Evolutionary conservation across 2,113 vertebrate genomes (phyloP), one percentile per base, ranked within the genome.

Genomic region (Sylvietta virens): DNA sequence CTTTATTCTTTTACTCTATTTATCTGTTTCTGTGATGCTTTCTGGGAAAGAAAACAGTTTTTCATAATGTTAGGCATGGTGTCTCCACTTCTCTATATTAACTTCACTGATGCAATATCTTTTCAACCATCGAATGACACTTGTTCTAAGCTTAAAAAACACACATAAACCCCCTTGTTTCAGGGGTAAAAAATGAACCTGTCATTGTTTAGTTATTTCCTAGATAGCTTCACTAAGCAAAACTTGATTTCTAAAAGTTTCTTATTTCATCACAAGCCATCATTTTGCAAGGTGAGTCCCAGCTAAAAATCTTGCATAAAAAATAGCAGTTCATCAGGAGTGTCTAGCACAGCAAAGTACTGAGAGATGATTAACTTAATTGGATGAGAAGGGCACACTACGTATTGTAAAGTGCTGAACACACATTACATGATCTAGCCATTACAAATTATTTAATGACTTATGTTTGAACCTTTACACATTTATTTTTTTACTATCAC

Each of bases 221-320:
- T 92, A 81, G 35, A 45, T 27, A 86, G 37, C 16, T 60, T 22
- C 53, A 53, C 37, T 86, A 48, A 86, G 60, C 21, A 86, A 92
- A 60, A 62, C 21, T 42, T 40, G 8, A 3, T 92, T 76, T 73
- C 50, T 83, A 28, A 69, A 93, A 79, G 27, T 80, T 81, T 81
- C 45, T 97, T 97, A 91, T 97, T 97, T 96, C 94, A 66, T 95
- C 81, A 96, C 33, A 94, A 92, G 39, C 67, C 88, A 90, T 96
- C 92, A 78, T 96, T 98, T 96, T 97, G 76, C 92, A 94, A 94
- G 58, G 44, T 54, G 81, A 76, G 24, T 91, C 81, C 91, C 95
- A 94, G 91, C 80, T 91, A 95, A 92, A 97, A 96, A 81, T 69
- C 62, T 93, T 95, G 71, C 81, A 70, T 96, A 97, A 96, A 97